A percentile compares a stretch with the other conserved stretches of the same genome.
Evolutionary conservation across 2,113 vertebrate genomes (phyloP).

Genomic region (Indri indri): DNA sequence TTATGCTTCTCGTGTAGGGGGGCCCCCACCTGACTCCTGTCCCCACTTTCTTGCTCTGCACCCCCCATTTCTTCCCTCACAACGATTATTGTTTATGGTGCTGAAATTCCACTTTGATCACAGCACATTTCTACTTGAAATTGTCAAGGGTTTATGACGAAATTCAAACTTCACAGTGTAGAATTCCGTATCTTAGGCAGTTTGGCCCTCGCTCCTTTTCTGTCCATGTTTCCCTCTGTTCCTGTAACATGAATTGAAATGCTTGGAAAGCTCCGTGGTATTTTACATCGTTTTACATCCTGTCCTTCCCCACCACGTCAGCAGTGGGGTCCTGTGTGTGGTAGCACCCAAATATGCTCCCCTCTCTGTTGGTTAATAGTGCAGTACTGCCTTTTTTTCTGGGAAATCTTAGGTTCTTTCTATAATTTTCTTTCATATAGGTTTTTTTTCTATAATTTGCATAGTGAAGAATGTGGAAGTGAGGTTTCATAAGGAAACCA

Average conservation of each 20-base stretch:
- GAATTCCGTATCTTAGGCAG: accelerated
- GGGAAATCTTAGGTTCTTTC: not conserved
- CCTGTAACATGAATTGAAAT: not conserved
- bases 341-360: not conserved
- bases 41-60: not conserved
- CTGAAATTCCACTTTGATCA: not conserved
- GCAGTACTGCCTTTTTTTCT: accelerated
- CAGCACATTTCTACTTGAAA: too few relatives aligned
- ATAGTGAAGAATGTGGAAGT: not conserved
- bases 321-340: accelerated
- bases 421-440: not conserved
- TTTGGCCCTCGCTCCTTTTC: not conserved
- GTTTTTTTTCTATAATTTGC: not conserved
- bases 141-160: not conserved
- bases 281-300: not conserved
- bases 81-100: not conserved
- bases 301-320: too few relatives aligned
- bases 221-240: accelerated
- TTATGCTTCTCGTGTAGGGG: accelerated
- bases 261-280: not conserved
- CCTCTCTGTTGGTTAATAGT: not conserved
- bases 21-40: not conserved
- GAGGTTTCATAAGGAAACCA: not conserved
- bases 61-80: not conserved
- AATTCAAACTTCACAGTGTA: not conserved